These are phyloP conservation scores for Hypsopygia costalis DNA, from an alignment of 2,888 invertebrate genomes.

Conservation along the genomic window DNA sequence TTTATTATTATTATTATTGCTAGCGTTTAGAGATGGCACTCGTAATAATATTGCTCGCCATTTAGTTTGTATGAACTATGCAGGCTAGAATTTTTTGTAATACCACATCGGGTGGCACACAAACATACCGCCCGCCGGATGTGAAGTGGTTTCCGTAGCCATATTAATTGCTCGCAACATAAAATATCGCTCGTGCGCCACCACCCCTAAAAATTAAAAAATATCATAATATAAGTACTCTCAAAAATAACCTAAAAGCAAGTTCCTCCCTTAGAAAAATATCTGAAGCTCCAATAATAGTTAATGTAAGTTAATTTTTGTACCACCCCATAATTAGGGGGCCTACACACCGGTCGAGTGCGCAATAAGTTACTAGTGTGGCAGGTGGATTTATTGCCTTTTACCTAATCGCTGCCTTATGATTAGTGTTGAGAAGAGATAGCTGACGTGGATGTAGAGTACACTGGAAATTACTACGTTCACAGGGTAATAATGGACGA, in stretches of 20 bases:
- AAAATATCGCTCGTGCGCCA: too few relatives aligned
- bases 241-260: neutral
- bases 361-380: conserved; percentile 32
- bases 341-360: conserved; percentile 17
- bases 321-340: conserved; percentile 30
- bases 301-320: conserved; percentile 33
- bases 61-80: too few relatives aligned
- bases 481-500: neutral
- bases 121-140: too few relatives aligned
- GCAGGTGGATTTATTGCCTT: conserved; percentile 44
- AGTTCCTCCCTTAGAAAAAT: neutral
- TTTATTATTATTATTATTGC: too few relatives aligned
- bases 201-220: too few relatives aligned
- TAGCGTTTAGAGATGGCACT: too few relatives aligned
- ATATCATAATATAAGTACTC: too few relatives aligned
- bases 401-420: conserved; percentile 45
- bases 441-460: conserved; percentile 11
- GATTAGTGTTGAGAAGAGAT: conserved; percentile 33
- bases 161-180: too few relatives aligned
- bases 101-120: too few relatives aligned
- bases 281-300: neutral
- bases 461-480: conserved; percentile 1
- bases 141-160: too few relatives aligned
- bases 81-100: too few relatives aligned
- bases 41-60: too few relatives aligned